phyloP scores from a whole-genome alignment of 2,113 vertebrate species.

The Rhinoderma darwinii region DNA sequence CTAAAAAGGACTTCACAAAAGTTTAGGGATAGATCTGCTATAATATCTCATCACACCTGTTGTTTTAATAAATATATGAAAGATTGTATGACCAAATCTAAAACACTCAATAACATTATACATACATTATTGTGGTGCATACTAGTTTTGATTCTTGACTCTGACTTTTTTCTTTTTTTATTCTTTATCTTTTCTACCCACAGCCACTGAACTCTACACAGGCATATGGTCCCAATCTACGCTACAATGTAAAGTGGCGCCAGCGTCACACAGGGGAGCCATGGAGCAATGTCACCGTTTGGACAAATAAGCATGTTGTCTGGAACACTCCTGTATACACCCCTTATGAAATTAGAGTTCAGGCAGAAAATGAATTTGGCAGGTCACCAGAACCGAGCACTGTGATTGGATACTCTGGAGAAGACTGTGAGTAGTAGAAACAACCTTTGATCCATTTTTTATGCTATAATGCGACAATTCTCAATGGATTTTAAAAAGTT shows the following conservation, averaged over 20 bases:
- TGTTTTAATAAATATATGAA: too few relatives aligned
- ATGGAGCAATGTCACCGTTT: constrained; percentile 84
- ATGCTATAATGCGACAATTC: not conserved
- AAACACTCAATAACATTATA: too few relatives aligned
- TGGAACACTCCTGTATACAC: constrained; percentile 85
- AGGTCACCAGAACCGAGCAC: constrained; percentile 82
- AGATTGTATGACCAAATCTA: too few relatives aligned
- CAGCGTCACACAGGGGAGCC: constrained; percentile 77
- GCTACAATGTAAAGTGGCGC: constrained; percentile 87
- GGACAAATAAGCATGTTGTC: constrained; percentile 75
- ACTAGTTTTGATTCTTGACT: too few relatives aligned
- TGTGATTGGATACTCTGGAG: constrained; percentile 88
- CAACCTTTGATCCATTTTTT: not conserved
- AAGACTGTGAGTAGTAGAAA: constrained; percentile 88
- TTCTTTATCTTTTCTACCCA: constrained; percentile 60
- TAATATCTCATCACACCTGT: too few relatives aligned
- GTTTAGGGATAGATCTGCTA: too few relatives aligned
- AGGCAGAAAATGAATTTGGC: constrained; percentile 90
- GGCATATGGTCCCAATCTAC: constrained; percentile 84
- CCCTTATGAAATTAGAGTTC: constrained; percentile 92
- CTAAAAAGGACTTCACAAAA: too few relatives aligned
- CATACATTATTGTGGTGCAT: not conserved
- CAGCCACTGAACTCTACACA: constrained; percentile 84
- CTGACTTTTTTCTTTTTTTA: not conserved
- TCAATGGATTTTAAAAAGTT: too few relatives aligned